Evolutionary conservation across 2,113 vertebrate species (phyloP).

Genomic region (Haemorhous mexicanus): DNA sequence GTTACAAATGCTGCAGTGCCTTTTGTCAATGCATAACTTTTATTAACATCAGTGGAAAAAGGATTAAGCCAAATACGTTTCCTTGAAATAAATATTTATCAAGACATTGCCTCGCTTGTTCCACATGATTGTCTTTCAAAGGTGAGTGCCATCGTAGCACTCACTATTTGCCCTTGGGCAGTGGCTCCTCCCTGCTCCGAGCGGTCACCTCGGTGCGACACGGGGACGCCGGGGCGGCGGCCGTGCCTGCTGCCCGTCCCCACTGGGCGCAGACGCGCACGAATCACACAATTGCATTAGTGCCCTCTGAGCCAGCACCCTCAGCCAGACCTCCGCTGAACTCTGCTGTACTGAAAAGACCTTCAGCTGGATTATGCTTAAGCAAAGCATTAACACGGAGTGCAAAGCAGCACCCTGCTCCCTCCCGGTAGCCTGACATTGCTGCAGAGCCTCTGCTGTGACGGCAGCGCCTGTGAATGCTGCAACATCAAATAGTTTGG

Average conservation of each 20-base stretch:
- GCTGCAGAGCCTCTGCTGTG: neutral
- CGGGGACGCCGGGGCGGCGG: neutral
- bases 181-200: neutral
- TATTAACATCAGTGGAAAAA: neutral
- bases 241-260: accelerated
- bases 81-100: slow-evolving; percentile 18
- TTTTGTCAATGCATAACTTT: neutral
- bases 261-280: neutral
- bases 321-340: slow-evolving; percentile 34
- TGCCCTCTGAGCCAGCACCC: slow-evolving; percentile 17
- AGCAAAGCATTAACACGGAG: neutral
- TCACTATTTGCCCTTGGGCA: neutral
- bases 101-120: slow-evolving; percentile 12
- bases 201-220: neutral
- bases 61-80: neutral
- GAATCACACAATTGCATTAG: slow-evolving; percentile 54
- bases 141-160: neutral
- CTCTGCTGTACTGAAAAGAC: slow-evolving; percentile 18
- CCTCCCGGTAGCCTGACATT: neutral
- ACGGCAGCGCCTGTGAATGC: neutral
- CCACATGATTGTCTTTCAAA: neutral
- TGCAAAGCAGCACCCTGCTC: neutral
- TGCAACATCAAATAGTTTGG: neutral
- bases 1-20: neutral
- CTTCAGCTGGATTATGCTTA: slow-evolving; percentile 35